Conservation (phyloP, 2,888 invertebrate genomes). For the Acleris laterana region DNA sequence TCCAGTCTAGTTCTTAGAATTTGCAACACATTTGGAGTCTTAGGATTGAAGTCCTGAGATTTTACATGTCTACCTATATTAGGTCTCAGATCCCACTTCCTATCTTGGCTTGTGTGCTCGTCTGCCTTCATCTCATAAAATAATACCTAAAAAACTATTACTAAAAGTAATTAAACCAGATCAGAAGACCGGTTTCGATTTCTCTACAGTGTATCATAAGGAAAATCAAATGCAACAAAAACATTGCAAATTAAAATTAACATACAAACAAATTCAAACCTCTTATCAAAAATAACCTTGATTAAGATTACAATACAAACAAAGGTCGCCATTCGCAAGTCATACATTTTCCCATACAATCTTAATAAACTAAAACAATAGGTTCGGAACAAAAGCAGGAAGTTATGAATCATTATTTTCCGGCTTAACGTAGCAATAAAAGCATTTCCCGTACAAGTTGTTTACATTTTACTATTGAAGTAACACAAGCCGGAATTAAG, state of each 20-base stretch:
- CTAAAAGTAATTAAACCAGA: too few species aligned
- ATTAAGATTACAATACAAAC: slow-evolving; percentile 27
- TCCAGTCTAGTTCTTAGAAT: too few species aligned
- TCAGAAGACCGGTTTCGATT: neutral
- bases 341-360: slow-evolving; percentile 27
- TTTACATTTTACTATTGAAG: slow-evolving; percentile 39
- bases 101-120: too few species aligned
- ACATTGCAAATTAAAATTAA: slow-evolving; percentile 25
- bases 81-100: too few species aligned
- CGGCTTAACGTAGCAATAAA: slow-evolving; percentile 32
- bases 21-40: too few species aligned
- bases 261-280: slow-evolving; percentile 26
- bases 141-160: too few species aligned
- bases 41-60: too few species aligned
- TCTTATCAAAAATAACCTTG: slow-evolving; percentile 24
- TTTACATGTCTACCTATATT: too few species aligned
- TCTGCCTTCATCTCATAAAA: too few species aligned
- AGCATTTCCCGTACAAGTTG: slow-evolving; percentile 43
- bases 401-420: slow-evolving; percentile 51
- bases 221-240: neutral
- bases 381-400: slow-evolving; percentile 66
- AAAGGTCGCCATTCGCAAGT: slow-evolving; percentile 28
- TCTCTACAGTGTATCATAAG: neutral
- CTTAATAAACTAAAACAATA: slow-evolving; percentile 57
- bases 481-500: slow-evolving; percentile 46